Percentiles rank a stretch among this genome's conserved stretches.
Evolutionary conservation across 2,888 invertebrate species (phyloP).

Genomic region (Argyresthia goedartella): DNA sequence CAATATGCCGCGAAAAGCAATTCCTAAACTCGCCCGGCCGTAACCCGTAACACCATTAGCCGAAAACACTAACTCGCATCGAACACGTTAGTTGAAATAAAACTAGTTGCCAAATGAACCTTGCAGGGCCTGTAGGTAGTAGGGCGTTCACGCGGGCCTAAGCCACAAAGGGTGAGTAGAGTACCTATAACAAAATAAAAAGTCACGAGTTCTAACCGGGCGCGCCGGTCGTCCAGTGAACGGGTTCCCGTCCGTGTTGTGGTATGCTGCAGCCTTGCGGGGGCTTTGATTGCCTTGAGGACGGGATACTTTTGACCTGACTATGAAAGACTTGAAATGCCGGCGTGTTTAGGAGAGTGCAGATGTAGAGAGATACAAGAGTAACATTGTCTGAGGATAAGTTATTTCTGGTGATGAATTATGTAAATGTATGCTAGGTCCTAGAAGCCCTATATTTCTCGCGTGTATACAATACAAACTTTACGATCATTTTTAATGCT

Average conservation of each 20-base stretch:
- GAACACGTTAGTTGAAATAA: background rate
- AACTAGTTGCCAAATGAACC: conserved; percentile 16
- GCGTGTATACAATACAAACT: too few relatives aligned
- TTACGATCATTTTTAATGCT: too few relatives aligned
- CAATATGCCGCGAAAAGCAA: too few relatives aligned
- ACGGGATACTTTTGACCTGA: too few relatives aligned
- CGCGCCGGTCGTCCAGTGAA: conserved; percentile 50
- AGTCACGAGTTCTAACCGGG: conserved; percentile 66
- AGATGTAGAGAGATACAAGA: too few relatives aligned
- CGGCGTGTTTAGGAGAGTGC: too few relatives aligned
- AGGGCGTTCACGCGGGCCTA: conserved; percentile 59
- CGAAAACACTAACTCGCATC: background rate
- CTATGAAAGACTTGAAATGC: too few relatives aligned
- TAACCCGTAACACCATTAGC: background rate
- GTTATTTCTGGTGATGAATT: too few relatives aligned
- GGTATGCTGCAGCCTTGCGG: conserved; percentile 31
- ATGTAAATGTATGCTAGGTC: too few relatives aligned
- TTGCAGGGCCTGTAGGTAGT: conserved; percentile 26
- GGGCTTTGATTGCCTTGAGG: too few relatives aligned
- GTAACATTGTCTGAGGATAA: too few relatives aligned
- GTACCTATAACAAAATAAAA: conserved; percentile 44
- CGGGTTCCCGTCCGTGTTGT: conserved; percentile 48
- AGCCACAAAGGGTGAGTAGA: conserved; percentile 59
- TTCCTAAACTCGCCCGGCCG: background rate
- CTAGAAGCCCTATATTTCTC: too few relatives aligned